Conservation (phyloP, 2,888 invertebrate species). For the Folsomia candida region DNA sequence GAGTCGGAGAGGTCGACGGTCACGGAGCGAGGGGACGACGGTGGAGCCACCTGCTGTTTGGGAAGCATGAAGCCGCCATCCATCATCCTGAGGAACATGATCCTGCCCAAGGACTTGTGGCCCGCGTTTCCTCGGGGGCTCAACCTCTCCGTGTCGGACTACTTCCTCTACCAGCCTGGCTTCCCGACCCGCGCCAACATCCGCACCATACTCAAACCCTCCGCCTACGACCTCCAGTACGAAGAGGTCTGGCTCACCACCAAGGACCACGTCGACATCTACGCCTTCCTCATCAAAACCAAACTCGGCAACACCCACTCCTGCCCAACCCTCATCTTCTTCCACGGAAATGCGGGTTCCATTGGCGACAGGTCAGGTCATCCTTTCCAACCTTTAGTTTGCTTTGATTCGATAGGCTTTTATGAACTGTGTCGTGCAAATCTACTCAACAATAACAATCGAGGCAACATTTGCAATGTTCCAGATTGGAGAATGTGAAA, state of each 20-base stretch:
- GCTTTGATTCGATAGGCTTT: too few relatives aligned
- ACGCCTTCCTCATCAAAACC: conserved; percentile 74
- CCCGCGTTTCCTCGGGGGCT: conserved; percentile 6
- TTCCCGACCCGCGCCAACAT: conserved; percentile 82
- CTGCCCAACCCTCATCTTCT: conserved; percentile 79
- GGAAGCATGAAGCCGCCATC: background rate
- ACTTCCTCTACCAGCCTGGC: conserved; percentile 83
- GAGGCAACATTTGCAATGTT: too few relatives aligned
- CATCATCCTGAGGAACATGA: conserved; percentile 12
- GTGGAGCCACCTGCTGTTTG: background rate
- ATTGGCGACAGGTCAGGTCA: conserved; percentile 90
- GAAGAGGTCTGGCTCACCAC: conserved; percentile 75
- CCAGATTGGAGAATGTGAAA: conserved; percentile 76
- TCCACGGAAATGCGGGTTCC: conserved; percentile 96
- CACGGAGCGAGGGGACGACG: background rate
- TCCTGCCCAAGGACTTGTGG: conserved; percentile 15
- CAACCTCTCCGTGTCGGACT: conserved; percentile 63
- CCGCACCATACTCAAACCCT: conserved; percentile 76
- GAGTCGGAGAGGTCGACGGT: too few relatives aligned
- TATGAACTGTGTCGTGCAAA: too few relatives aligned
- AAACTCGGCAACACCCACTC: conserved; percentile 63
- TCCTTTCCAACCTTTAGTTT: too few relatives aligned
- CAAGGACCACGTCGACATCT: conserved; percentile 71
- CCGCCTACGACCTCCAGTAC: conserved; percentile 80
- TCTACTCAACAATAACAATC: too few relatives aligned